Evolutionary conservation across 2,888 invertebrate genomes (phyloP).

Genomic region (Coecobrya sp.): DNA sequence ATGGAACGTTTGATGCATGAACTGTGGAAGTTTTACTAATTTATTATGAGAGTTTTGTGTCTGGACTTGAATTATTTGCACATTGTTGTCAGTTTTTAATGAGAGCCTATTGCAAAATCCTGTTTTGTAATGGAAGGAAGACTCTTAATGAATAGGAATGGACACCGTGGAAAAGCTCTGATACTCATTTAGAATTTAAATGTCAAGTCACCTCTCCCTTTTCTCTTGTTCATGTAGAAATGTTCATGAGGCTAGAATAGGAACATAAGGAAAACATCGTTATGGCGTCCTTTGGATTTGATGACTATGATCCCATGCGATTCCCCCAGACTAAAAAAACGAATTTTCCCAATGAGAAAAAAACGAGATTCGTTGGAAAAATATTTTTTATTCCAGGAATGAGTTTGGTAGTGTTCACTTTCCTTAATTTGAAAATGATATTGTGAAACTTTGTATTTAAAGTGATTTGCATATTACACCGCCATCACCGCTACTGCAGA

Average conservation of each 20-base stretch:
- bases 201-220: background rate
- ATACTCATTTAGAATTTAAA: background rate
- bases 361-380: background rate
- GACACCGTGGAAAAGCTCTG: background rate
- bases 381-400: background rate
- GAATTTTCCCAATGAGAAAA: background rate
- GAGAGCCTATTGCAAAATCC: background rate
- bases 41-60: background rate
- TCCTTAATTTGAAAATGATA: constrained; percentile 43
- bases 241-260: too few species aligned
- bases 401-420: background rate
- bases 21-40: constrained; percentile 9
- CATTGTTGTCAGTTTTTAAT: constrained; percentile 7
- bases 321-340: background rate
- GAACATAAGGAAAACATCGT: background rate
- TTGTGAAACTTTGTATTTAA: constrained; percentile 9
- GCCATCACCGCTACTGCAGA: background rate
- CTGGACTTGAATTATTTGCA: background rate
- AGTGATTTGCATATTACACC: constrained; percentile 29
- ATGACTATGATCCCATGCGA: background rate
- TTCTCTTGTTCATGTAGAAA: too few species aligned
- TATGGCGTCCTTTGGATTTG: background rate
- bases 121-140: background rate
- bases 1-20: background rate
- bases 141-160: background rate